These are phyloP conservation scores for Hesperia comma DNA, from an alignment of 2,888 invertebrate genomes.

Conservation along the genomic window DNA sequence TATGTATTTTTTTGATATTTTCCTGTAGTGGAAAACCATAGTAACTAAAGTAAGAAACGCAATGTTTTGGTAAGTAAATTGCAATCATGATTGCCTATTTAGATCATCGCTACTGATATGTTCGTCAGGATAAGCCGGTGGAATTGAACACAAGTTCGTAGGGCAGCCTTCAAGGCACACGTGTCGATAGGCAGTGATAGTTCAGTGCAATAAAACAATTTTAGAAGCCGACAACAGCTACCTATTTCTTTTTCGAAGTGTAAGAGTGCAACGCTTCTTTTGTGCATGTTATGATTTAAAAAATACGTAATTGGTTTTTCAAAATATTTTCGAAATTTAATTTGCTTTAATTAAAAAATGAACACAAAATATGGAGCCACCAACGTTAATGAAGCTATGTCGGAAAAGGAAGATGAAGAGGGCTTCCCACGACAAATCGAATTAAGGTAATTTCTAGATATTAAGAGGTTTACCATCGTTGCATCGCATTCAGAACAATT, in stretches of 20 bases:
- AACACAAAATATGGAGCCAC: constrained; percentile 73
- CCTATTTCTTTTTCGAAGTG: neutral
- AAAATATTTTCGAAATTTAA: neutral
- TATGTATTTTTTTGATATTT: too few species aligned
- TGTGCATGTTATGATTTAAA: too few species aligned
- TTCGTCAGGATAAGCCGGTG: constrained; percentile 36
- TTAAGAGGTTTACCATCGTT: constrained; percentile 32
- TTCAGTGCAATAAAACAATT: constrained; percentile 33
- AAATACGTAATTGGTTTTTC: neutral
- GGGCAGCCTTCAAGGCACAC: constrained; percentile 66
- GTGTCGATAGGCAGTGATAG: constrained; percentile 49
- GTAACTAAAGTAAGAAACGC: neutral
- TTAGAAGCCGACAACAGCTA: neutral
- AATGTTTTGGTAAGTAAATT: constrained; percentile 21
- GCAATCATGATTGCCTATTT: constrained; percentile 27
- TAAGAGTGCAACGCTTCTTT: neutral
- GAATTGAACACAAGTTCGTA: constrained; percentile 63
- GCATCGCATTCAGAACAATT: constrained; percentile 46
- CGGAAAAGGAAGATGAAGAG: constrained; percentile 57
- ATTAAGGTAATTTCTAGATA: constrained; percentile 60
- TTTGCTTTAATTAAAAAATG: constrained; percentile 52
- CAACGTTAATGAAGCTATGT: constrained; percentile 56
- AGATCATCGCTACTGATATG: constrained; percentile 12
- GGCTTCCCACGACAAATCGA: constrained; percentile 55
- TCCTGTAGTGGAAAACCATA: neutral